Base-by-base conservation (phyloP, 2,113 vertebrate genomes). In the Balaeniceps rex region DNA sequence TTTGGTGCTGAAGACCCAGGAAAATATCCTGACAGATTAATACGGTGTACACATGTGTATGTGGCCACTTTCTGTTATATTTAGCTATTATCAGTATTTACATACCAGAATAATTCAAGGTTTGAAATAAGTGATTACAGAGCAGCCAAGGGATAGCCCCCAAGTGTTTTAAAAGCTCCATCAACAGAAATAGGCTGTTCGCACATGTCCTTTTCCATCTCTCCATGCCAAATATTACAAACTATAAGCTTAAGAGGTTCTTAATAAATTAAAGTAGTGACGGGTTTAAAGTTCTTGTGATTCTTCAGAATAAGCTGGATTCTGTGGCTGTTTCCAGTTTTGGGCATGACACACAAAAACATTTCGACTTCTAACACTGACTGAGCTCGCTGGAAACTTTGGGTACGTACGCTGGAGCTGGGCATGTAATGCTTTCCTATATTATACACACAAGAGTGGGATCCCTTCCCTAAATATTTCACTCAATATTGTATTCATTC, bases 71-170 rank as follows among this genome's bases (percentile, higher is more conserved):
- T 78, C 51, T 57, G 19, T 76, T 87, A 33, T 58, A 87, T 84
- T 93, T 79, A 87, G 28, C 57, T 91, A 81, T 72, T 95, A 89
- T 79, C 28, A 19, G 65, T 69, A 92, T 83, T 95, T 97, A 83
- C 83, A 76, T 79, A 72, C 24, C 80, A 85, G 77, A 76, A 31
- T 71, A 95, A 91, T 89, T 87, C 61, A 79, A 89, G 25, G 18
- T 80, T 94, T 94, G 47, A 87, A 95, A 81, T 54, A 88, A 36
- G 21, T n/a, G 49, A 93, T 92, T 84, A n/a, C 40, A 60, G 26
- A 84, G 24, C 28, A 81, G 36, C 14, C 31, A 49, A 78, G 11
- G 6, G 29, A 61, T 40, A 87, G 33, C 18, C 58, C 44, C 29
- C 7, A 4, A 61, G n/a, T 42, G 22, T 55, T 90, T 93, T 60